Base-by-base conservation (phyloP, 2,888 invertebrate species). In the Pyrgus malvae region DNA sequence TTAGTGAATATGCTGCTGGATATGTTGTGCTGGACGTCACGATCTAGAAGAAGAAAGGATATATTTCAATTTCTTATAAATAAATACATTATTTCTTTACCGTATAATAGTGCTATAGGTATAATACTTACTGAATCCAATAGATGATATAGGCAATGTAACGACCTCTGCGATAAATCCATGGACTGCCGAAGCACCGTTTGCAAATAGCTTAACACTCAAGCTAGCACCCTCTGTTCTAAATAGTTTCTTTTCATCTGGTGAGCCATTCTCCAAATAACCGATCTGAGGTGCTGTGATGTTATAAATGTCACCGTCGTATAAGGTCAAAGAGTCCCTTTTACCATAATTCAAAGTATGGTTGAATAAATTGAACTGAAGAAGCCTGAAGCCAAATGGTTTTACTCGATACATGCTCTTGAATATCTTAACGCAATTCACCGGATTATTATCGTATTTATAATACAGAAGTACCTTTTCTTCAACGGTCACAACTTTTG, bases 91-190 rank as follows among this genome's bases (percentile, higher is more conserved):
- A n/a, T n/a, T n/a, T n/a, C n/a, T n/a, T n/a, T n/a, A n/a, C n/a
- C n/a, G n/a, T n/a, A n/a, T 27, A 9, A 8, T 8, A 9, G 2
- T 2, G 8, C 4, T 27, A 8, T 2, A 9, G 1, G 2, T 11
- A 29, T n/a, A 11, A 11, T 60, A 93, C 95, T 94, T 89, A 97
- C 97, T 96, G 68, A 96, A 95, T 71, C 96, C 96, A 76, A 97
- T 95, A 5, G 95, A 95, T 37, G 97, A 97, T 71, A 97, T 96
- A 0, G 99, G 99, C 33, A 99, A 86, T 0, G 98, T 98, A 0
- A 99, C 95, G 46, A 99, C 94, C 90, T 99, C 99, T 11, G 99
- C 99, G 60, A 99, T 96, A 74, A 99, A 99, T 17, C 99, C 99
- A 80, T 98, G 96, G 11, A 93, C 92, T n/a, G 94, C 94, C 21